Evolutionary conservation across 1,140 invertebrate species (phyloP).

Genomic region (Oncopodura yosiiana): DNA sequence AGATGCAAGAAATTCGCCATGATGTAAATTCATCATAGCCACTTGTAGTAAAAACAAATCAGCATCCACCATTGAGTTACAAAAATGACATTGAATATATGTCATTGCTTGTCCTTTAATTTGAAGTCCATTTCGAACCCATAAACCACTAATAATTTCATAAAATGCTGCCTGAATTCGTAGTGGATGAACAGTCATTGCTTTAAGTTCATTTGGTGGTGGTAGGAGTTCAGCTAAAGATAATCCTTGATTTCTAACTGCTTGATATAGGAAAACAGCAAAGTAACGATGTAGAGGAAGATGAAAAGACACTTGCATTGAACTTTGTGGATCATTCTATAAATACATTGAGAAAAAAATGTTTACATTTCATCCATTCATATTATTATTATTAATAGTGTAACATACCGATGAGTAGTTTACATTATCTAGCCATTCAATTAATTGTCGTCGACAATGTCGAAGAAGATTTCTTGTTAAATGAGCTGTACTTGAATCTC

Average conservation of each 20-base stretch:
- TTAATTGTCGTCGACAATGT: slow-evolving; percentile 62
- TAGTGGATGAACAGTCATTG: slow-evolving; percentile 79
- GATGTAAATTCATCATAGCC: slow-evolving; percentile 75
- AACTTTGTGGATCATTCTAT: slow-evolving; percentile 30
- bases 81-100: slow-evolving; percentile 96
- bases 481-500: slow-evolving; percentile 56
- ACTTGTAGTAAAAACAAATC: slow-evolving; percentile 89
- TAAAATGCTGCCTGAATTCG: slow-evolving; percentile 89
- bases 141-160: slow-evolving; percentile 85
- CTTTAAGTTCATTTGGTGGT: slow-evolving; percentile 61
- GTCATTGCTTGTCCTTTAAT: slow-evolving; percentile 98
- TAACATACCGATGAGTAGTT: slow-evolving; percentile 58
- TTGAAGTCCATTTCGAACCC: slow-evolving; percentile 93
- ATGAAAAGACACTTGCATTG: slow-evolving; percentile 84
- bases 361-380: neutral
- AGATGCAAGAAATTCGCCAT: slow-evolving; percentile 73
- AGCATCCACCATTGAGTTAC: slow-evolving; percentile 91
- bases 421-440: slow-evolving; percentile 65
- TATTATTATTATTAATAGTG: slow-evolving; percentile 35
- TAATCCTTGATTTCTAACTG: slow-evolving; percentile 68
- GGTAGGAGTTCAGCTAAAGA: slow-evolving; percentile 67
- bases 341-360: slow-evolving; percentile 2
- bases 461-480: slow-evolving; percentile 63
- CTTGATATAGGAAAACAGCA: slow-evolving; percentile 82
- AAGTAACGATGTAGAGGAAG: slow-evolving; percentile 89